Evolutionary conservation across 2,113 vertebrate genomes (phyloP).

Genomic region (Engraulis encrasicolus): DNA sequence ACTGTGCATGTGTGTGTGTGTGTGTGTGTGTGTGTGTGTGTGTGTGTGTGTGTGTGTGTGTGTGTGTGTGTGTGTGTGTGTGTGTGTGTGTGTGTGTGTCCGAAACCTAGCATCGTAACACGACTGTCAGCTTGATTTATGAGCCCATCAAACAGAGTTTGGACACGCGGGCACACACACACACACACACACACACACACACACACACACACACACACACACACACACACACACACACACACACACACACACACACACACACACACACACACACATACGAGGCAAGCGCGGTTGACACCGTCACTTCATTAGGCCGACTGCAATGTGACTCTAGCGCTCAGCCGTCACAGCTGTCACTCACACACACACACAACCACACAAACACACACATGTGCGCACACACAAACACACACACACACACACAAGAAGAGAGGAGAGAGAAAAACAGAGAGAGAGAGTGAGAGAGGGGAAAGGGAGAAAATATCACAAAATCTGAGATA

Average conservation of each 20-base stretch:
- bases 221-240: slow-evolving; percentile 63
- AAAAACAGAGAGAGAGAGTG: slow-evolving; percentile 25
- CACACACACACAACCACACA: too few relatives aligned
- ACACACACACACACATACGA: slow-evolving; percentile 43
- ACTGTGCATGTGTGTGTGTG: too few relatives aligned
- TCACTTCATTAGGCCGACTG: too few relatives aligned
- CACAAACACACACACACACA: too few relatives aligned
- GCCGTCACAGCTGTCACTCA: too few relatives aligned
- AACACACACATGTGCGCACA: too few relatives aligned
- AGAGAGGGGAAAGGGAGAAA: slow-evolving; percentile 27
- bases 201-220: slow-evolving; percentile 46
- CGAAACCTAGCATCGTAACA: slow-evolving; percentile 78
- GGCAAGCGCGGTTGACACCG: too few relatives aligned
- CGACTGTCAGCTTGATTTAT: slow-evolving; percentile 95
- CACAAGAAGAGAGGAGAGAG: neutral
- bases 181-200: slow-evolving; percentile 54
- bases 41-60: too few relatives aligned
- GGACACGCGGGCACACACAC: slow-evolving; percentile 77
- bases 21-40: too few relatives aligned
- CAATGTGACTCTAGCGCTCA: slow-evolving; percentile 30
- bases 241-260: slow-evolving; percentile 49
- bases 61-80: too few relatives aligned
- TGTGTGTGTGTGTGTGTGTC: too few relatives aligned
- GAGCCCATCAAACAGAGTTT: slow-evolving; percentile 94
- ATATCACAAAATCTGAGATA: too few relatives aligned